Evolutionary conservation across 2,797 vertebrate species (phyloP).

Genomic region (Sebastolobus alascanus): DNA sequence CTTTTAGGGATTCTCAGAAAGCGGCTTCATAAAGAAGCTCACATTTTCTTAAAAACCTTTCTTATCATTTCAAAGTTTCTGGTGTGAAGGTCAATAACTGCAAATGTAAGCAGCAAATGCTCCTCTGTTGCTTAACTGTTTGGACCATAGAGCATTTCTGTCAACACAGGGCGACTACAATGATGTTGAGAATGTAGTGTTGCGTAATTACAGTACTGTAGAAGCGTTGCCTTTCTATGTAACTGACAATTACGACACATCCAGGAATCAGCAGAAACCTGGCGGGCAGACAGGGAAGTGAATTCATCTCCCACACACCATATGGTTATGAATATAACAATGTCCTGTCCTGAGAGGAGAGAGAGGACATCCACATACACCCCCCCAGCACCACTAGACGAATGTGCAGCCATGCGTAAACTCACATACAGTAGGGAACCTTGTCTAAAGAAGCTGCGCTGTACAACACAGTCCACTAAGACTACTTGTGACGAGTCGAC

Average conservation of each 20-base stretch:
- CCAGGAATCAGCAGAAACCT: slow-evolving; percentile 52
- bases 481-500: background rate
- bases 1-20: background rate
- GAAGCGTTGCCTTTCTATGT: slow-evolving; percentile 4
- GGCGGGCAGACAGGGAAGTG: slow-evolving; percentile 44
- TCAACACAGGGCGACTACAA: background rate
- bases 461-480: background rate
- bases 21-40: background rate
- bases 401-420: slow-evolving; percentile 29
- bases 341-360: slow-evolving; percentile 32
- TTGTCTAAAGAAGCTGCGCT: background rate
- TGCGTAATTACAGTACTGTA: slow-evolving; percentile 30
- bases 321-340: slow-evolving; percentile 54
- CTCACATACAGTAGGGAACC: slow-evolving; percentile 11
- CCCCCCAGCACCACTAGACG: slow-evolving; percentile 7
- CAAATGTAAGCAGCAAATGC: background rate
- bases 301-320: slow-evolving; percentile 57
- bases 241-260: slow-evolving; percentile 35
- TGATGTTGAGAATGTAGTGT: slow-evolving; percentile 8
- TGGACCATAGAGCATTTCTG: background rate
- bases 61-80: background rate
- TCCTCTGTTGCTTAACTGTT: background rate
- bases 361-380: slow-evolving; percentile 6
- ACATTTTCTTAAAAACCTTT: background rate
- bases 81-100: background rate